Percentiles rank a stretch among this genome's conserved stretches.
phyloP scores from a whole-genome alignment of 2,113 vertebrate genomes.

The Microcebus ravelobensis region DNA sequence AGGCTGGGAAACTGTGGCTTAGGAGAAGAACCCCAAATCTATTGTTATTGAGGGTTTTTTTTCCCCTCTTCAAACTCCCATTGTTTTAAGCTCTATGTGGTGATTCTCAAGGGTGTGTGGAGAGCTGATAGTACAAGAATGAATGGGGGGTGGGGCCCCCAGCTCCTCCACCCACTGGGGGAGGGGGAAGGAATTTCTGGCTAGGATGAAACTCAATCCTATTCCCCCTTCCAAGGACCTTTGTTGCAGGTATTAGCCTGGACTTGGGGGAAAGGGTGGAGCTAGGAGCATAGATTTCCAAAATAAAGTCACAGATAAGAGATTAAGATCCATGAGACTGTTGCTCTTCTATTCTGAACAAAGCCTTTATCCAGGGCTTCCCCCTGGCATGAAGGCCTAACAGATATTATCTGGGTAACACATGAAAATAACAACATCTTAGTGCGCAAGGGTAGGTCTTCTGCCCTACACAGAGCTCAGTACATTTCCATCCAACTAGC shows the following conservation, averaged over 20 bases:
- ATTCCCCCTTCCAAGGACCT: constrained; percentile 43
- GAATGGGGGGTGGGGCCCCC: constrained; percentile 45
- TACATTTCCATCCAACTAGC: background rate
- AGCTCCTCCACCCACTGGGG: background rate
- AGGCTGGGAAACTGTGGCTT: background rate
- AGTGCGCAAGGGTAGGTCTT: background rate
- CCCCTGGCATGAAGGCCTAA: background rate
- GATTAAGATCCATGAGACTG: background rate
- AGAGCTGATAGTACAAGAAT: background rate
- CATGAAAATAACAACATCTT: background rate
- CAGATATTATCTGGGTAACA: background rate
- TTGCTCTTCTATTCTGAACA: background rate
- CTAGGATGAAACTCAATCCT: background rate
- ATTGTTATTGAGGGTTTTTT: background rate
- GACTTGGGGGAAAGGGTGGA: constrained; percentile 29
- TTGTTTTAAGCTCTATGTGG: background rate
- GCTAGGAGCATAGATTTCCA: constrained; percentile 40
- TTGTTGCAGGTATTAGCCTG: constrained; percentile 32
- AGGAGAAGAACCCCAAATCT: background rate
- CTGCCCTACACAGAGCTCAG: background rate
- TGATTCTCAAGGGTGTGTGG: constrained; percentile 14
- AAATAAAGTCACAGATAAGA: constrained; percentile 65
- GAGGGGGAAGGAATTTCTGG: background rate
- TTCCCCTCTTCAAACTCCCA: background rate
- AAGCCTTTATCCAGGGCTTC: background rate